Evolutionary conservation across 1,140 invertebrate species (phyloP).

Genomic region (Chironomus tepperi): DNA sequence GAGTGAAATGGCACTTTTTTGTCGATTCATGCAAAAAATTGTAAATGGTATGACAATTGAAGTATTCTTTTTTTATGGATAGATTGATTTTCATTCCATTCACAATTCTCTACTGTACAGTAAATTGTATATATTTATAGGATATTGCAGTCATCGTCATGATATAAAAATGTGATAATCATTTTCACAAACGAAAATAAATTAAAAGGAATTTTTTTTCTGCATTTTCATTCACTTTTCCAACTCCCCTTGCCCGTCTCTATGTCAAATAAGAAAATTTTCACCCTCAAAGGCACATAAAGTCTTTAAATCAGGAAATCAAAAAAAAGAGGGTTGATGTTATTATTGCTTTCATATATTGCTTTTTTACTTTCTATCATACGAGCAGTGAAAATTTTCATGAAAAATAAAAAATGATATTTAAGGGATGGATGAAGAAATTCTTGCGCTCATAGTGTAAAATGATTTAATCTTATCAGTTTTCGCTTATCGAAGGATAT

Average conservation of each 20-base stretch:
- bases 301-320: constrained; percentile 9
- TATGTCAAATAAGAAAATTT: neutral
- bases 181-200: constrained; percentile 11
- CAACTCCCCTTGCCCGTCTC: too few species aligned
- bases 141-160: too few species aligned
- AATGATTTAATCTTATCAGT: constrained; percentile 23
- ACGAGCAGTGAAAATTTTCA: too few species aligned
- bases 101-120: too few species aligned
- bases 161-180: constrained; percentile 17
- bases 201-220: constrained; percentile 19
- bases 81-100: neutral
- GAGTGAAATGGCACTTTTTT: neutral
- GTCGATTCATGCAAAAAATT: neutral
- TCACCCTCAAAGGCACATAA: too few species aligned
- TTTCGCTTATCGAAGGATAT: constrained; percentile 21
- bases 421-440: neutral
- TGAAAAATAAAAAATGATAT: neutral
- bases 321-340: neutral
- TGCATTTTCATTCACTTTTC: neutral
- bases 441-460: neutral
- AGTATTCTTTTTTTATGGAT: neutral
- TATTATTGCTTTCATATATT: constrained; percentile 13
- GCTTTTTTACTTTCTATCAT: neutral
- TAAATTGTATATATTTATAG: too few species aligned
- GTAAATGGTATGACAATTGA: constrained; percentile 2